A percentile compares a stretch with the other conserved stretches of the same genome.
These are phyloP conservation scores for Stramonita haemastoma DNA, from an alignment of 2,888 invertebrate genomes.

Conservation along the genomic window DNA sequence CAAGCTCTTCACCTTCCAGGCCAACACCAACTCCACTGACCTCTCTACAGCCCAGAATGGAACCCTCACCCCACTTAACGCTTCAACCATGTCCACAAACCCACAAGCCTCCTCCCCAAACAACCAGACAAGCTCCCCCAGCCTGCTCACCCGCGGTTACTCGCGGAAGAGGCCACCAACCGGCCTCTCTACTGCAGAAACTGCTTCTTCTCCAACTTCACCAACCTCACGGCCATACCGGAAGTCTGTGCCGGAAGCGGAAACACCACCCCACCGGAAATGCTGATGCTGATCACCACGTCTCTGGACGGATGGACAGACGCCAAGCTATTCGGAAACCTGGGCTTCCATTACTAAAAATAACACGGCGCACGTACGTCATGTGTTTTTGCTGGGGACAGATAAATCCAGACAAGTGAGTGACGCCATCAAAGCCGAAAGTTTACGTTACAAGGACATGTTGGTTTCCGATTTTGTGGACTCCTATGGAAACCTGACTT, in stretches of 20 bases:
- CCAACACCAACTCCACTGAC: not conserved
- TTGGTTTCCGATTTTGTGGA: constrained; percentile 44
- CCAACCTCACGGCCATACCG: not conserved
- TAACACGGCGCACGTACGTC: constrained; percentile 49
- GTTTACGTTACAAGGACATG: constrained; percentile 36
- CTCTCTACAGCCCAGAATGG: not conserved
- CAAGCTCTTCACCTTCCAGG: not conserved
- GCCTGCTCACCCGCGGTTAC: not conserved
- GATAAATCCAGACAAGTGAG: constrained; percentile 18
- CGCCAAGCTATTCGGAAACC: constrained; percentile 52
- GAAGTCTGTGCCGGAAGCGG: not conserved
- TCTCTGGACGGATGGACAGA: not conserved
- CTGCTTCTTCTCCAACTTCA: not conserved
- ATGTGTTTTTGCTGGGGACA: constrained; percentile 53
- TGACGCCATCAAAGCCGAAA: constrained; percentile 10
- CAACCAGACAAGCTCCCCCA: not conserved
- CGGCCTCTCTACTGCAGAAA: not conserved
- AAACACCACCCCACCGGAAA: not conserved
- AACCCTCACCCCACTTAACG: not conserved
- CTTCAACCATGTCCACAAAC: not conserved
- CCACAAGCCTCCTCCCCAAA: not conserved
- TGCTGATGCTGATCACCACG: constrained; percentile 20
- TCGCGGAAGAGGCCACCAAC: not conserved
- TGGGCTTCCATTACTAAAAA: constrained; percentile 49
- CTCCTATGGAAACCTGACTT: constrained; percentile 45